Base-by-base conservation (phyloP, 2,797 vertebrate genomes). In the Varecia variegata region DNA sequence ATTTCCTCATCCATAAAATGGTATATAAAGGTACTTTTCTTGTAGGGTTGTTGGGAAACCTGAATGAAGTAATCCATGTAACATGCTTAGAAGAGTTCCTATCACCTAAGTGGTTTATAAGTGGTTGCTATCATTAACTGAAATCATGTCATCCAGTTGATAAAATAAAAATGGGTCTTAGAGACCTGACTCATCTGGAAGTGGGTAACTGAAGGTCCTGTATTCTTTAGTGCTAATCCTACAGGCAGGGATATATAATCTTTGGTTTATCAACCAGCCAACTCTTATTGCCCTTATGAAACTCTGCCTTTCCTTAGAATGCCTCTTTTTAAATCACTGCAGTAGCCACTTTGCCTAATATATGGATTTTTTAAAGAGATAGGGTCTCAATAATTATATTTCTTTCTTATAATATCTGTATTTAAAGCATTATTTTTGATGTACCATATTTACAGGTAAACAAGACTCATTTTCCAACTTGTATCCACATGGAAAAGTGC, bases 381-480 rank as follows among this genome's bases (percentile, higher is more conserved):
- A 13, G 32, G 32, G 17, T n/a, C 5, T 93, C 65, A 76, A 0
- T 54, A 81, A 71, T 68, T 52, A 68, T 27, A 65, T 96, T 81
- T 68, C 30, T 73, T 90, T 94, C 30, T 43, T 88, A 43, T 81
- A 58, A 17, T 70, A 47, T 35, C 12, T 84, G 4, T 62, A 43
- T 68, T 38, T 50, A 84, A 90, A 95, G 52, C 27, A 58, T 32
- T 38, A 9, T 93, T 90, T 67, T 70, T 14, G 9, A 10, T 54
- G 18, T 50, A 25, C 7, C 79, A 2, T 73, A 60, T 62, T 87
- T 74, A 79, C 93, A 45, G 62, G 14, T 88, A 79, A 77, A 68
- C 20, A 95, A 47, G 58, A 94, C 52, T 90, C 8, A 40, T 86
- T 94, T 94, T 52, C 38, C 35, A 94, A 10, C 45, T 45, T 93